These are phyloP conservation scores for Ctenoplectra terminalis DNA, from an alignment of 1,140 invertebrate genomes.

Conservation along the genomic window DNA sequence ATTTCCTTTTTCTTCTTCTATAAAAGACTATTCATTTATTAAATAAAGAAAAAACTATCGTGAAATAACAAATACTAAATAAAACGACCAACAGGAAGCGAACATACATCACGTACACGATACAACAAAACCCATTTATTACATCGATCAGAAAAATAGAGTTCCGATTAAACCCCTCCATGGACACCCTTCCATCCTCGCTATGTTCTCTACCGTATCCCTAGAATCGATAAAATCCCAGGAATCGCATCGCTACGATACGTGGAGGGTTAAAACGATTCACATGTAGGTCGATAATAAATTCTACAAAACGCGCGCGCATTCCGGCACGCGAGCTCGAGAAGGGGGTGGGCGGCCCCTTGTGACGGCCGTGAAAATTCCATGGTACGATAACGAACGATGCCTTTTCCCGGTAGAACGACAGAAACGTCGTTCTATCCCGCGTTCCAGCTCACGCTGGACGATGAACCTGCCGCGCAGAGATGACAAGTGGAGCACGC, in stretches of 20 bases:
- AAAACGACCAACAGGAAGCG: neutral
- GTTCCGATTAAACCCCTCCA: neutral
- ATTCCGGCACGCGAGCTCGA: conserved; percentile 29
- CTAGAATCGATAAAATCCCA: neutral
- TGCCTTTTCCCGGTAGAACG: conserved; percentile 28
- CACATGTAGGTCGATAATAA: conserved; percentile 45
- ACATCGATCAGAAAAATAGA: neutral
- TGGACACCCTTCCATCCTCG: no score
- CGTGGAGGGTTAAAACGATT: neutral
- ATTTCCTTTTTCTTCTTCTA: no score
- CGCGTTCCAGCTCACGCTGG: conserved; percentile 2
- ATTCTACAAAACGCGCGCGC: conserved; percentile 22
- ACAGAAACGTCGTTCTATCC: neutral
- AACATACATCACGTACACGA: neutral
- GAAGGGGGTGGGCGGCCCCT: neutral
- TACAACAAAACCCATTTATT: neutral
- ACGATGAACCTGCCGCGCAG: conserved; percentile 59
- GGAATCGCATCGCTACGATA: neutral
- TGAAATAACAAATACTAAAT: neutral
- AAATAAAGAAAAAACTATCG: no score
- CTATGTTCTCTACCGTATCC: neutral
- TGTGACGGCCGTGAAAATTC: conserved; percentile 48
- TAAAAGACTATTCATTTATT: no score
- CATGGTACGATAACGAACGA: conserved; percentile 43
- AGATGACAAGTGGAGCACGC: conserved; percentile 65